phyloP scores from a whole-genome alignment of 2,888 invertebrate species.

The Trimorus sp. region DNA sequence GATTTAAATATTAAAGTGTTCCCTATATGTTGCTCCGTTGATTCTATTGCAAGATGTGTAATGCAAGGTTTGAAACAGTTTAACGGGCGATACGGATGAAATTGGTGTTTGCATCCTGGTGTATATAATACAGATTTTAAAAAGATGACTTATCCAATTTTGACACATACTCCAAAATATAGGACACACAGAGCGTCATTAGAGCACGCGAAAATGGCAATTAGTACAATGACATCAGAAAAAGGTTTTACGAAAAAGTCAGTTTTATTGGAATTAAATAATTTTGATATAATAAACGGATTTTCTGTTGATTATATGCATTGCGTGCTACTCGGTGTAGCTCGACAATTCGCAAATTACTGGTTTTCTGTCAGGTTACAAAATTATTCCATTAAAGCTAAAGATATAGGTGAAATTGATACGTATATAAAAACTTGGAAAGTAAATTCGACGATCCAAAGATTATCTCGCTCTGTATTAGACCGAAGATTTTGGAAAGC shows the following conservation, averaged over 20 bases:
- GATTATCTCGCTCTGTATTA: not conserved
- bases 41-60: slow-evolving; percentile 1
- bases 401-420: slow-evolving; percentile 16
- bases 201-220: not conserved
- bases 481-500: slow-evolving; percentile 28
- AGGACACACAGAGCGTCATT: slow-evolving; percentile 3
- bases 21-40: not conserved
- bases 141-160: not conserved
- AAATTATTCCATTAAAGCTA: slow-evolving; percentile 1
- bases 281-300: slow-evolving; percentile 15
- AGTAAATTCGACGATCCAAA: not conserved
- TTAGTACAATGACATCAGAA: not conserved
- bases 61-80: slow-evolving; percentile 13
- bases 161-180: not conserved
- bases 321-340: not conserved
- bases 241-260: slow-evolving; percentile 6
- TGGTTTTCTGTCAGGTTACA: not conserved
- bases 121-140: not conserved
- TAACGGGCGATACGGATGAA: not conserved
- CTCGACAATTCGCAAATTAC: slow-evolving; percentile 14
- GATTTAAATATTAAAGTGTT: not conserved
- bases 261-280: not conserved
- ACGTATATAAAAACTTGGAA: not conserved
- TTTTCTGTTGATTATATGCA: slow-evolving; percentile 15
- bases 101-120: slow-evolving; percentile 12